Conservation (phyloP, 2,888 invertebrate genomes). For the Scaptomyza parva region DNA sequence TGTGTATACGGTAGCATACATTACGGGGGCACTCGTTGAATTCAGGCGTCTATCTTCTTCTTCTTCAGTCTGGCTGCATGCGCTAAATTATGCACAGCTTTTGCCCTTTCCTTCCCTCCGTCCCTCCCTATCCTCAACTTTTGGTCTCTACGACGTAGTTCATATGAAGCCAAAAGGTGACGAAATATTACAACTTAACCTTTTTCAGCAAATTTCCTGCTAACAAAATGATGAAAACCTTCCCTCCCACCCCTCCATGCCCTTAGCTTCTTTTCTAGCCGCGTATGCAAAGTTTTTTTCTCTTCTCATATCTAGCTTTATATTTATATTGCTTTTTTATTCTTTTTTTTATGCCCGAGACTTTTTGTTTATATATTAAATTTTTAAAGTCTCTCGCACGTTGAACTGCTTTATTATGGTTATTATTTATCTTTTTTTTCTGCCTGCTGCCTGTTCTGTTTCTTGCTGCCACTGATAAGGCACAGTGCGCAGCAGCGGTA, state of each 20-base stretch:
- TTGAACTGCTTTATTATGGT: not conserved
- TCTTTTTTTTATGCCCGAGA: too few relatives aligned
- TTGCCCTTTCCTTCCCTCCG: conserved; percentile 38
- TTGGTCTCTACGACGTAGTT: too few relatives aligned
- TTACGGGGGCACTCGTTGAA: conserved; percentile 55
- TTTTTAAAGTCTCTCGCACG: conserved; percentile 47
- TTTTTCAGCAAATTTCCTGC: conserved; percentile 73
- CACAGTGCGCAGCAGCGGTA: conserved; percentile 14
- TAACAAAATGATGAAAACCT: conserved; percentile 62
- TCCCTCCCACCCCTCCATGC: too few relatives aligned
- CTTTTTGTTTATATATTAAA: conserved; percentile 42
- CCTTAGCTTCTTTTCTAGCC: not conserved
- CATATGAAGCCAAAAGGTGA: conserved; percentile 66
- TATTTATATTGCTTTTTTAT: not conserved
- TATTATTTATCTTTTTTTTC: conserved; percentile 7
- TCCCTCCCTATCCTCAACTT: too few relatives aligned
- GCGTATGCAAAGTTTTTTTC: conserved; percentile 18
- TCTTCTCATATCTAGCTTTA: conserved; percentile 11
- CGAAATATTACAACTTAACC: conserved; percentile 80
- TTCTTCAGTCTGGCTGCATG: conserved; percentile 50
- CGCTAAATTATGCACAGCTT: conserved; percentile 78
- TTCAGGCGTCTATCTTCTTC: conserved; percentile 15
- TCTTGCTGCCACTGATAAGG: conserved; percentile 41
- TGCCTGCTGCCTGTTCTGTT: conserved; percentile 31
- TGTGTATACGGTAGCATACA: conserved; percentile 59